Base-by-base conservation (phyloP, 1,140 invertebrate species). In the Trichonephila inaurata region DNA sequence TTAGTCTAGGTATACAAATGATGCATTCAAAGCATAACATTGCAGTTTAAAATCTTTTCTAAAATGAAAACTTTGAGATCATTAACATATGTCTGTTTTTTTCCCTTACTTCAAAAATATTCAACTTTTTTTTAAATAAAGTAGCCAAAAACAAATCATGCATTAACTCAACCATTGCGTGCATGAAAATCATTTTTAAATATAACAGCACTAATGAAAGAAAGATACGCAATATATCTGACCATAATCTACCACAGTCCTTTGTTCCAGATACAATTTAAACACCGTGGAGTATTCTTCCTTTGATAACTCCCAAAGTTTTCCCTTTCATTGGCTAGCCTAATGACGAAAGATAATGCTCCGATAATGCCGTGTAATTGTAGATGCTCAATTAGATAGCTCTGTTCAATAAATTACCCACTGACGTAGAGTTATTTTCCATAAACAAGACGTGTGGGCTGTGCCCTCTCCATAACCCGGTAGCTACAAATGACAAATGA, bases 401-500 rank as follows among this genome's bases (percentile, higher is more conserved):
- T 60, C 21, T 19, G 58, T 51, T 60, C 83, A 58, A 85, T 85
- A 85, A 85, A 85, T 85, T 85, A 60, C 83, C 44, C 14, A 85
- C 33, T 60, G 83, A 85, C 58, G 58, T 24, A 85, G 14, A 61
- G 40, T 33, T 85, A 61, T 28, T 61, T 77, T 28, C 83, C 58
- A 60, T 61, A 58, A 24, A 85, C 83, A n/a, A 85, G 44, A 85
- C 58, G 44, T 85, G 44, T 61, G 58, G 83, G 51, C 83, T 85
- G n/a, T 12, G 7, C 19, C 60, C 44, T 77, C 64, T 21, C 40
- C 12, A 58, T 85, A 61, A 85, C 58, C 83, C 83, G 83, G 83
- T 85, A 85, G 83, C 40, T n/a, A 16, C n/a, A 28, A 85, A 88
- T 64, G 86, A 88, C 86, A 88, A 88, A 88, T 88, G 58, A 62